Evolutionary conservation across 2,888 invertebrate genomes (phyloP), one percentile per base, ranked within the genome.

Genomic region (Criorhina ranunculi): DNA sequence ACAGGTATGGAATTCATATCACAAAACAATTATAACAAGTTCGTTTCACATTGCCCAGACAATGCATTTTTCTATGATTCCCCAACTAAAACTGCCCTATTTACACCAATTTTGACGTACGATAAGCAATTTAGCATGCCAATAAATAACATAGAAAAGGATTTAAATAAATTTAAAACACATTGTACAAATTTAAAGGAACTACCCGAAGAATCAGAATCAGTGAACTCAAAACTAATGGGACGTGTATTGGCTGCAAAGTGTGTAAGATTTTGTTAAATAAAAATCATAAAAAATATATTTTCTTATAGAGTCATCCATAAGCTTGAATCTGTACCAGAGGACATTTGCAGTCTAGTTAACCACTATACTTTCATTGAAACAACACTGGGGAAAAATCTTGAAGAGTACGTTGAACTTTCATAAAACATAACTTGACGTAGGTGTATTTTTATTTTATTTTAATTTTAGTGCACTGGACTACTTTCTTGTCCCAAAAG

Each of bases 1-100:
- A 3, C n/a, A 81, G 81, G 49, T 5, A 42, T 82, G n/a, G 70
- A 62, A 15, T 77, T 82, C 33, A 0, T 77, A 11, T 12, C 77
- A 6, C 9, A 59, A 9, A 5, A 66, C 11, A 35, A 31, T 0
- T 70, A 57, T 15, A 2, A 11, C 0, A 1, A n/a, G 0, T 35
- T 77, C 0, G 29, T 40, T 8, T 17, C 9, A 1, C 44, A 17
- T 5, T 35, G 0, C 6, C 29, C 35, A 17, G 31, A 37, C 0
- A 15, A 72, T 0, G 44, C 15, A 1, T 62, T 64, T 55, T 44
- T 51, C 0, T 60, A 46, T 1, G 19, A 64, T 1, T 29, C 66
- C 0, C 9, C 19, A 24, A 72, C 2, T 0, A 66, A 72, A 15
- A 12, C 57, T 0, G 66, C 72, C 1, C 19, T 70, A 12, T 44